Base-by-base conservation (phyloP, 1,140 invertebrate genomes). In the Drosophila malerkotliana region DNA sequence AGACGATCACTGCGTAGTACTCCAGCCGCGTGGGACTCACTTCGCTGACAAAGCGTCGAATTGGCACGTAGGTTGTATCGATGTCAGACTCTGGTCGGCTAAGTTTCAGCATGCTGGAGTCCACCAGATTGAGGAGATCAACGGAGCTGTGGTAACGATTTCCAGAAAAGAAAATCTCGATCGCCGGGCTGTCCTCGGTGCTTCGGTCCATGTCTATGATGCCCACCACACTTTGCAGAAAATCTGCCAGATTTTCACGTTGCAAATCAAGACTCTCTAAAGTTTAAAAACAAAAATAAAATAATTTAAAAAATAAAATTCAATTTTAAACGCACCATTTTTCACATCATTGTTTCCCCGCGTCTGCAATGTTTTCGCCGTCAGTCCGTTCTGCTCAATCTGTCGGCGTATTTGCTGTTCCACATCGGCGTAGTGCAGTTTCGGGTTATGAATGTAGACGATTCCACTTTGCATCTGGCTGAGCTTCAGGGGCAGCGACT, bases 131-230 rank as follows among this genome's bases (percentile, higher is more conserved):
- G 2, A 91, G 51, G 1, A 92, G 69, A 6, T 76, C 74, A 2
- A 90, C 88, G 1, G 85, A 90, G 66, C 90, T 92, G 14, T 92
- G 91, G 14, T 90, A 80, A 18, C 90, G 80, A 75, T 92, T 92
- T 14, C 71, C 62, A 0, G 91, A 91, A 51, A 66, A 91, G 9
- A 59, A 79, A 2, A 92, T 71, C 3, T 71, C 59, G 10, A 79
- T 4, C 12, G 15, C 52, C 1, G 82, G 64, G 1, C 24, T 67
- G 6, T 47, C 55, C 0, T 21, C 56, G 4, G 55, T 58, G 15
- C 52, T 67, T 0, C 39, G 56, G 32, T 76, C 56, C 51, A 92
- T 72, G 15, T 80, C 72, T 37, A 92, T 55, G 2, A 79, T 57
- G 7, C 87, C 91, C 28, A 92, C 72, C 4, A 85, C 63, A 18